Base-by-base conservation (phyloP, 1,140 invertebrate genomes). In the Euborellia annulipes region DNA sequence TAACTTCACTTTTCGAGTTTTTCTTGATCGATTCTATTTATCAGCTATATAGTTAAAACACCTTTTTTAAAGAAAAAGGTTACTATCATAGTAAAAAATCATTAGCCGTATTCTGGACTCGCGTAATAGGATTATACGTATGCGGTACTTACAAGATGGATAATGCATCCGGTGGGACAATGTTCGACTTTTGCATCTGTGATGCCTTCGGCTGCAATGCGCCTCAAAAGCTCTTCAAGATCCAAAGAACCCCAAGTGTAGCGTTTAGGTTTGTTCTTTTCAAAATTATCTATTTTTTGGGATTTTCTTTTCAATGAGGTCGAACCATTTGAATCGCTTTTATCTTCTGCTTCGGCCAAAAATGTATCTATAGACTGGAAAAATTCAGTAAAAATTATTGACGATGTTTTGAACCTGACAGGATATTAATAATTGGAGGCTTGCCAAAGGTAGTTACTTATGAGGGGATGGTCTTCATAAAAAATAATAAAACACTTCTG, bases 151-250 rank as follows among this genome's bases (percentile, higher is more conserved):
- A 85, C 81, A 66, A 90, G 69, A 65, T 87, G 80, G 60, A 90
- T 82, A 52, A 84, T 82, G 47, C 75, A 75, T 48, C 73, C 76
- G 59, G 62, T 69, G 61, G 51, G 68, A 58, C 48, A 68, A 62
- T 62, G 74, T 62, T 72, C 87, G 75, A 62, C 83, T 70, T 65
- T 85, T 16, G 82, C 81, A 57, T 88, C 87, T 7, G 70, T 73
- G 47, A 92, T 78, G 11, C 89, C 89, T 61, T 84, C 80, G 59
- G 85, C 77, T 36, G 72, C 69, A 18, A 93, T 65, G 55, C 80
- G 79, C 50, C 80, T 75, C 40, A 87, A 65, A 51, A 92, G 76
- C 52, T 82, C 72, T 47, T 79, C 77, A 18, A 88, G 73, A 65
- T 90, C 83, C 2, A 92, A 65, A 49, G 67, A 76, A 34, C 88